Base-by-base conservation (phyloP, 1,140 invertebrate species). In the Pseudomyrmex pallidus region DNA sequence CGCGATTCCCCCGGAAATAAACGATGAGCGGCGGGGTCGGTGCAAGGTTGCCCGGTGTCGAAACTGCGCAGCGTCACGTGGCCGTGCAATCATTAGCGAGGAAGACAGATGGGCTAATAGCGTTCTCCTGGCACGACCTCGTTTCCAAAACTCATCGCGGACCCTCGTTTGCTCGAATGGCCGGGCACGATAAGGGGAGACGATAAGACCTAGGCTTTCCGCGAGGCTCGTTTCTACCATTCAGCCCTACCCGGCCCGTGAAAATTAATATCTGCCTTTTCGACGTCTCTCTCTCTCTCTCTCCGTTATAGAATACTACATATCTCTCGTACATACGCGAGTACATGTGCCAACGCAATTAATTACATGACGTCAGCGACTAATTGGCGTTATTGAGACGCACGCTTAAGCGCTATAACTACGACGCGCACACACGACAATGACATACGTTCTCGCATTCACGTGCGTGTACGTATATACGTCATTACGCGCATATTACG, bases 61-160 rank as follows among this genome's bases (percentile, higher is more conserved):
- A 67, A 78, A 76, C 70, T 78, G 82, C 78, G 77, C 61, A 54
- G 83, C 88, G 89, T 90, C 89, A 91, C 84, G 87, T 91, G 86
- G 87, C 76, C 74, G 74, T 89, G 77, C 82, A 90, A 90, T 90
- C 90, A 91, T 91, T 91, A 91, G 88, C 84, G 83, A 82, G 80
- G 74, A 91, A 91, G 90, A 91, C 90, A 89, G 90, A 90, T 91
- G 90, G 88, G 85, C 83, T 89, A 91, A 91, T 91, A 88, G 87
- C 87, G 82, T 90, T 90, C 87, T 80, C 82, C 63, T 70, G 48
- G 63, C 84, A 54, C 72, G 70, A 84, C 72, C 77, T 83, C 86
- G 74, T 85, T 85, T 82, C 82, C 84, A 74, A 82, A 85, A 74
- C 85, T 74, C 73, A 86, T 84, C 67, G 74, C 78, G 74, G 83